These are phyloP conservation scores for Trichogramma evanescens DNA, from an alignment of 2,888 invertebrate genomes.

Conservation along the genomic window DNA sequence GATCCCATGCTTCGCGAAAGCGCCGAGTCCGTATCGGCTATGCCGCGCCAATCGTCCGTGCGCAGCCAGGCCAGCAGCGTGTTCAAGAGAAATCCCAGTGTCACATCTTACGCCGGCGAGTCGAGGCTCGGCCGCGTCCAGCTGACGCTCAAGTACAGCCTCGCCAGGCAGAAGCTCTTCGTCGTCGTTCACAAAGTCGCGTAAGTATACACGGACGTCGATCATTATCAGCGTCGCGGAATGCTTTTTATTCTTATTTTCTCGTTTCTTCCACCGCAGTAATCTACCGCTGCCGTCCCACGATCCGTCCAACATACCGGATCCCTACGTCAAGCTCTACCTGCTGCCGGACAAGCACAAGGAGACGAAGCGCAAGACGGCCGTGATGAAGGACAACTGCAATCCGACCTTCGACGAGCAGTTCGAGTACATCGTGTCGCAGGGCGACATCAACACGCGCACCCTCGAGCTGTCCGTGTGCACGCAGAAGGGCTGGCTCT, in stretches of 20 bases:
- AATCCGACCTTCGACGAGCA: conserved; percentile 87
- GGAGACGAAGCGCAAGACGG: conserved; percentile 81
- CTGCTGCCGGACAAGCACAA: conserved; percentile 76
- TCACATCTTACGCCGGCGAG: conserved; percentile 63
- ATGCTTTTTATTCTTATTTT: background rate
- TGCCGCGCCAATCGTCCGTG: conserved; percentile 30
- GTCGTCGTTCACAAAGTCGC: conserved; percentile 84
- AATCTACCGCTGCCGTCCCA: conserved; percentile 65
- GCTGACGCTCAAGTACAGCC: conserved; percentile 77
- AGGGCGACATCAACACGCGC: conserved; percentile 69
- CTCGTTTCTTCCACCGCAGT: conserved; percentile 46
- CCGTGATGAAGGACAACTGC: conserved; percentile 79
- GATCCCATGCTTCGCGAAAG: conserved; percentile 40
- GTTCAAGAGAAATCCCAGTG: conserved; percentile 56
- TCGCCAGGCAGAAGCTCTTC: conserved; percentile 72
- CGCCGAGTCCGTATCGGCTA: conserved; percentile 26
- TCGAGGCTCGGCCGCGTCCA: conserved; percentile 74
- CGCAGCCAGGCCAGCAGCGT: conserved; percentile 35
- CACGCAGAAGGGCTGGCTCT: conserved; percentile 77
- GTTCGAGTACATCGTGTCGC: conserved; percentile 81
- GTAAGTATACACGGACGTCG: conserved; percentile 54
- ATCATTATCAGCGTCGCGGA: background rate
- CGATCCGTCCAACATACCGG: conserved; percentile 77
- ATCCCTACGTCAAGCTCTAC: conserved; percentile 85
- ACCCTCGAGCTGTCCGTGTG: conserved; percentile 81